Evolutionary conservation across 2,888 invertebrate genomes (phyloP).

Genomic region (Nephrocerus scutellatus): DNA sequence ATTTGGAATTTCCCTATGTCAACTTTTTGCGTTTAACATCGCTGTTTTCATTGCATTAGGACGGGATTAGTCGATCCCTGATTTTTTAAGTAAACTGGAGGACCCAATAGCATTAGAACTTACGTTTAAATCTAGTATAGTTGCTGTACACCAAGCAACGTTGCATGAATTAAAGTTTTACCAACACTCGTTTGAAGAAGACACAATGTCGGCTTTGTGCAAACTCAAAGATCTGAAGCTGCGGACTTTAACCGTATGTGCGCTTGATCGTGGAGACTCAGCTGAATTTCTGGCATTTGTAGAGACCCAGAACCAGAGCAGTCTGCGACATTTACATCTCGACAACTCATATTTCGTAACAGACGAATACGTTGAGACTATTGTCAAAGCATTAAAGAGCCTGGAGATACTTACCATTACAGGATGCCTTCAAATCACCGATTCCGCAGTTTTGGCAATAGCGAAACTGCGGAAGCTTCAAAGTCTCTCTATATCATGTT

Average conservation of each 20-base stretch:
- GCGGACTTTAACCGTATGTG: constrained; percentile 18
- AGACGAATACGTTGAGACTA: constrained; percentile 54
- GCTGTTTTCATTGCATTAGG: constrained; percentile 51
- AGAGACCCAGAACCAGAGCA: constrained; percentile 47
- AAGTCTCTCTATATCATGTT: constrained; percentile 57
- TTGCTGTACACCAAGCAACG: constrained; percentile 49
- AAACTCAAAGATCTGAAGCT: constrained; percentile 44
- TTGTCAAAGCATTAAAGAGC: constrained; percentile 53
- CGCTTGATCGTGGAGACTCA: constrained; percentile 20
- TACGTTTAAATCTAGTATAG: constrained; percentile 57
- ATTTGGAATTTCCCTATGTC: no score
- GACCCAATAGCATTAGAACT: constrained; percentile 58
- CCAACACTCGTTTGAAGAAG: constrained; percentile 58
- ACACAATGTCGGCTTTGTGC: constrained; percentile 53
- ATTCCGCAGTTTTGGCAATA: constrained; percentile 52
- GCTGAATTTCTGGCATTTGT: constrained; percentile 17
- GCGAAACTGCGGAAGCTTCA: no score
- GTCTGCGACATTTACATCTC: constrained; percentile 53
- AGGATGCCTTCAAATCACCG: constrained; percentile 57
- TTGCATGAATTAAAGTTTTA: constrained; percentile 57
- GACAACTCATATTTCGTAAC: constrained; percentile 57
- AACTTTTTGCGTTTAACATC: no score
- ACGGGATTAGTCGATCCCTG: no score
- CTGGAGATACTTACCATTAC: constrained; percentile 55
- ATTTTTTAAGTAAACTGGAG: constrained; percentile 43